These are phyloP conservation scores for Dynastes maya DNA, from an alignment of 2,888 invertebrate genomes.

Conservation along the genomic window DNA sequence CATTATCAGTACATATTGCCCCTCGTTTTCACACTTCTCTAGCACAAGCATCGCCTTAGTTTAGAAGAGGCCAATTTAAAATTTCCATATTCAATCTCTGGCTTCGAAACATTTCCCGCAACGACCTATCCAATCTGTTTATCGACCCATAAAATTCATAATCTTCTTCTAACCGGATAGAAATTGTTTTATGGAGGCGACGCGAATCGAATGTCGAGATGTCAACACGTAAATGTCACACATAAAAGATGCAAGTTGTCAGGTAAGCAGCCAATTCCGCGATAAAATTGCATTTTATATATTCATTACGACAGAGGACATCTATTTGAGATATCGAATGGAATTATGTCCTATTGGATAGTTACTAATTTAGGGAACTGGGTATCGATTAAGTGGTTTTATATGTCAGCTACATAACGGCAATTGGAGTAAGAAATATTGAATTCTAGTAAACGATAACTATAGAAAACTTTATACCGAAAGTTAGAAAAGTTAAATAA, in stretches of 20 bases:
- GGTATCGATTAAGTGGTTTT: background rate
- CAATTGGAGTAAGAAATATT: too few species aligned
- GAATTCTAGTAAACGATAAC: too few species aligned
- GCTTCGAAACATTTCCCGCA: background rate
- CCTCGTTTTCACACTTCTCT: background rate
- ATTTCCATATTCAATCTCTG: slow-evolving; percentile 43
- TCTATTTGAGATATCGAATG: slow-evolving; percentile 15
- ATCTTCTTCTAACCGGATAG: slow-evolving; percentile 20
- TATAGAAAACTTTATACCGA: too few species aligned
- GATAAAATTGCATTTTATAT: slow-evolving; percentile 45
- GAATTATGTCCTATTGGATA: background rate
- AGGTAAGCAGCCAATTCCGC: slow-evolving; percentile 22
- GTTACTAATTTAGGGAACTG: slow-evolving; percentile 27
- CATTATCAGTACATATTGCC: background rate
- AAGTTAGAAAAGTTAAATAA: too few species aligned
- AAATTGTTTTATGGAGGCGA: slow-evolving; percentile 35
- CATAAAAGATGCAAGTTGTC: slow-evolving; percentile 23
- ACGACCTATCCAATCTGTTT: background rate
- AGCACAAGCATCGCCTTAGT: slow-evolving; percentile 6
- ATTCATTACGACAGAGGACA: slow-evolving; percentile 24
- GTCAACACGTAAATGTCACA: slow-evolving; percentile 39
- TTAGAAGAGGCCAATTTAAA: slow-evolving; percentile 30
- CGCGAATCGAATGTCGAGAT: slow-evolving; percentile 30
- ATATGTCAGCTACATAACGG: too few species aligned
- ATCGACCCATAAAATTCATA: slow-evolving; percentile 22